Evolutionary conservation across 1,140 invertebrate species (phyloP).

Genomic region (Drosophila sturtevanti): DNA sequence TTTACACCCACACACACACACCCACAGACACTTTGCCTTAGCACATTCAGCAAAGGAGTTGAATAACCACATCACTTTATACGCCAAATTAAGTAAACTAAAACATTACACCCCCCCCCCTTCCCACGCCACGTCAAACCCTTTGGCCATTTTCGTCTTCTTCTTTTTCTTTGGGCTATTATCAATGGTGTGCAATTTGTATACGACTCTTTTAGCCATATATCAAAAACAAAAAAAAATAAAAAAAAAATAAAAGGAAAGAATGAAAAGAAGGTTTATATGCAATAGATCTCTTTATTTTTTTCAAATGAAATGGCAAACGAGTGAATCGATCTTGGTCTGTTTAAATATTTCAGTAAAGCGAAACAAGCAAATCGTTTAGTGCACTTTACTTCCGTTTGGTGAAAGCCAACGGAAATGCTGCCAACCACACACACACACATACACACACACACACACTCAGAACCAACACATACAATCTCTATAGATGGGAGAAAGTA

Average conservation of each 20-base stretch:
- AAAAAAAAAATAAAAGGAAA: too few relatives aligned
- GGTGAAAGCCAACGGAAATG: constrained; percentile 66
- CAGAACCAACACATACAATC: too few relatives aligned
- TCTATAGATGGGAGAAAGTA: too few relatives aligned
- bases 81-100: constrained; percentile 64
- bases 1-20: constrained; percentile 1
- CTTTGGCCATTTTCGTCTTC: not conserved
- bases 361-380: constrained; percentile 79
- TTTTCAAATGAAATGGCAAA: constrained; percentile 55
- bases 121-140: too few relatives aligned
- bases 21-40: not conserved
- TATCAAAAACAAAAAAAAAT: constrained; percentile 20
- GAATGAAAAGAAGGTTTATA: too few relatives aligned
- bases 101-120: constrained; percentile 3
- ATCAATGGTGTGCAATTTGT: constrained; percentile 20
- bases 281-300: constrained; percentile 69
- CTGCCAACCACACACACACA: constrained; percentile 32
- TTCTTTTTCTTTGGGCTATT: constrained; percentile 1
- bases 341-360: constrained; percentile 62
- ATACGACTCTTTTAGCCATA: constrained; percentile 36
- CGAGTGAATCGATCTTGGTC: constrained; percentile 21
- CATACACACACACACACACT: not conserved
- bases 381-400: constrained; percentile 70
- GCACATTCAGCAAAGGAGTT: not conserved
- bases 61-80: constrained; percentile 45